Conservation (phyloP, 2,888 invertebrate genomes). For the Hirtodrosophila histrioides region DNA sequence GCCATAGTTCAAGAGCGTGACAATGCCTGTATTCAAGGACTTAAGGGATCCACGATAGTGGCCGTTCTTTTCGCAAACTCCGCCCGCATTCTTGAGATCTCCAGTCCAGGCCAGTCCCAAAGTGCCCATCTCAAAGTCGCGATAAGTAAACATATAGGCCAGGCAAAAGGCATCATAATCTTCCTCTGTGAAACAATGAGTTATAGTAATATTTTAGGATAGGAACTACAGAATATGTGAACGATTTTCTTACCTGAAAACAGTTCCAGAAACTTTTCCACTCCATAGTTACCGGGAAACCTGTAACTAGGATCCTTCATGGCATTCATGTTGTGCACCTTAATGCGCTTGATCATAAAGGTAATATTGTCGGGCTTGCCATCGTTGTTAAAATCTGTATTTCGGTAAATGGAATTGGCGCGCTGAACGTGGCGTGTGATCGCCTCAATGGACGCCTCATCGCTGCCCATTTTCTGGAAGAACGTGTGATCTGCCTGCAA, state of each 20-base stretch:
- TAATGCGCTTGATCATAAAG: constrained; percentile 97
- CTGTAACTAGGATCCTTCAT: constrained; percentile 94
- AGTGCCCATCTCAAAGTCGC: constrained; percentile 98
- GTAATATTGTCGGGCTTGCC: constrained; percentile 96
- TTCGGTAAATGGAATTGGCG: constrained; percentile 94
- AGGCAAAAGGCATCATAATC: constrained; percentile 99
- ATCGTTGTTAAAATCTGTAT: constrained; percentile 96
- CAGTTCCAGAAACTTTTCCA: constrained; percentile 98
- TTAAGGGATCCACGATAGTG: constrained; percentile 96
- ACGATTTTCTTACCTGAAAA: constrained; percentile 91
- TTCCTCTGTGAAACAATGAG: constrained; percentile 88
- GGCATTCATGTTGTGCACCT: constrained; percentile 95
- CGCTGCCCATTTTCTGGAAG: constrained; percentile 96
- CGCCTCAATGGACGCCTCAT: constrained; percentile 97
- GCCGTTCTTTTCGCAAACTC: constrained; percentile 99
- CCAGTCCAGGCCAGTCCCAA: constrained; percentile 99
- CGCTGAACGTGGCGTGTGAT: constrained; percentile 97
- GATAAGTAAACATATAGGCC: constrained; percentile 99
- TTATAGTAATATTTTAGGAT: not conserved
- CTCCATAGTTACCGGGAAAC: constrained; percentile 97
- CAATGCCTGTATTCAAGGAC: constrained; percentile 98
- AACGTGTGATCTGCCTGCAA: constrained; percentile 98
- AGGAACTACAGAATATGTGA: too few species aligned
- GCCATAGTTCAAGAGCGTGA: constrained; percentile 98
- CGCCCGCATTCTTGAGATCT: constrained; percentile 97